phyloP scores from a whole-genome alignment of 2,113 vertebrate genomes.

The Prochilodus magdalenae region DNA sequence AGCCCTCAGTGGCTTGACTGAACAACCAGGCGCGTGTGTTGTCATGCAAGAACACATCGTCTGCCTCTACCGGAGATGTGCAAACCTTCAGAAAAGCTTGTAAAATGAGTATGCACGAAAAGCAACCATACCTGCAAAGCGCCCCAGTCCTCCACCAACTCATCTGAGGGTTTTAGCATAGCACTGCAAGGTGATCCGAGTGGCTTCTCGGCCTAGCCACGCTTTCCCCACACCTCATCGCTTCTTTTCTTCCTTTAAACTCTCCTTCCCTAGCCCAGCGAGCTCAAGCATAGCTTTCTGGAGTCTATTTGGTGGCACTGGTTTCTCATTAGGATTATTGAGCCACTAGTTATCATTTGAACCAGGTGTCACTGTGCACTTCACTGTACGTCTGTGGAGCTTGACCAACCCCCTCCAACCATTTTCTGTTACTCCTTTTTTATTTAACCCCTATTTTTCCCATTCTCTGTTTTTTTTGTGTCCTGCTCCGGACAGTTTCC shows the following conservation, averaged over 20 bases:
- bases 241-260: constrained; percentile 13
- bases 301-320: constrained; percentile 51
- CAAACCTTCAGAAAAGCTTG: neutral
- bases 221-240: constrained; percentile 18
- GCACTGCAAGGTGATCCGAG: neutral
- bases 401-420: neutral
- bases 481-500: constrained; percentile 73
- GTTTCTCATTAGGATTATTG: constrained; percentile 75
- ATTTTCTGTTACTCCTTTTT: constrained; percentile 52
- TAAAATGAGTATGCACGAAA: neutral
- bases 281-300: constrained; percentile 26
- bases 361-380: constrained; percentile 71
- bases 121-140: constrained; percentile 37
- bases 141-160: constrained; percentile 44
- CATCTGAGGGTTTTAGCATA: constrained; percentile 52
- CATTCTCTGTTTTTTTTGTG: constrained; percentile 59
- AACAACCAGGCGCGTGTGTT: constrained; percentile 46
- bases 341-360: constrained; percentile 75
- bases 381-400: constrained; percentile 35
- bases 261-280: constrained; percentile 30
- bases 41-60: neutral
- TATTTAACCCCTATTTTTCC: constrained; percentile 55
- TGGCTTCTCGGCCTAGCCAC: constrained; percentile 12
- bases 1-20: constrained; percentile 73
- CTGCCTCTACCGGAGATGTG: neutral